Evolutionary conservation across 2,113 vertebrate species (phyloP).

Genomic region (Podarcis muralis): DNA sequence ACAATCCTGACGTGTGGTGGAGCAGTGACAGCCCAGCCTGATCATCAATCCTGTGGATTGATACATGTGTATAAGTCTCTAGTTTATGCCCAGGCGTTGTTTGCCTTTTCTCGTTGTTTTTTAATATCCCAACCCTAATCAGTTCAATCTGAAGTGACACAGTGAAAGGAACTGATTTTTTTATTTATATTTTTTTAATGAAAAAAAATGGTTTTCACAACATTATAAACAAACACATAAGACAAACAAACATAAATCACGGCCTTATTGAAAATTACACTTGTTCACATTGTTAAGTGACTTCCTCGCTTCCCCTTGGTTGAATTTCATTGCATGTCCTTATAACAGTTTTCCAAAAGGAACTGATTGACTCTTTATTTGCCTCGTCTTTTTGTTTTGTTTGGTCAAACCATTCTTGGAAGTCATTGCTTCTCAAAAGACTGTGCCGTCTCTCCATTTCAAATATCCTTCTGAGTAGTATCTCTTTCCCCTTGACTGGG

Average conservation of each 20-base stretch:
- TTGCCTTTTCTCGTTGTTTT: not conserved
- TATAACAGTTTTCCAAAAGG: not conserved
- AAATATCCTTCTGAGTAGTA: not conserved
- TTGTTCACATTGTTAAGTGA: no score
- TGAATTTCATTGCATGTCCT: no score
- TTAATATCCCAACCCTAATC: not conserved
- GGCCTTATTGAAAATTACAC: no score
- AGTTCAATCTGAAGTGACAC: not conserved
- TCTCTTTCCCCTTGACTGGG: no score
- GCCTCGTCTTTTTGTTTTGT: not conserved
- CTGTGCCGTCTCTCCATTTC: not conserved
- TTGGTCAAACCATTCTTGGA: not conserved
- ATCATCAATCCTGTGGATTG: not conserved
- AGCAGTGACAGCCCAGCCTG: not conserved
- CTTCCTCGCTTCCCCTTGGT: no score
- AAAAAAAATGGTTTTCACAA: no score
- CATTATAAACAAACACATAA: no score
- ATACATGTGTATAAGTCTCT: not conserved
- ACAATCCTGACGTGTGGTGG: not conserved
- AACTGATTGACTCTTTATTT: not conserved
- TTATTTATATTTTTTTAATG: no score
- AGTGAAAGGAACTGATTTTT: not conserved
- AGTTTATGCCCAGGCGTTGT: not conserved
- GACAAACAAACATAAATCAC: no score
- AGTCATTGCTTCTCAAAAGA: not conserved